A percentile compares a stretch with the other conserved stretches of the same genome.
Evolutionary conservation across 2,888 invertebrate species (phyloP).

Genomic region (Dasysyrphus tricinctus): DNA sequence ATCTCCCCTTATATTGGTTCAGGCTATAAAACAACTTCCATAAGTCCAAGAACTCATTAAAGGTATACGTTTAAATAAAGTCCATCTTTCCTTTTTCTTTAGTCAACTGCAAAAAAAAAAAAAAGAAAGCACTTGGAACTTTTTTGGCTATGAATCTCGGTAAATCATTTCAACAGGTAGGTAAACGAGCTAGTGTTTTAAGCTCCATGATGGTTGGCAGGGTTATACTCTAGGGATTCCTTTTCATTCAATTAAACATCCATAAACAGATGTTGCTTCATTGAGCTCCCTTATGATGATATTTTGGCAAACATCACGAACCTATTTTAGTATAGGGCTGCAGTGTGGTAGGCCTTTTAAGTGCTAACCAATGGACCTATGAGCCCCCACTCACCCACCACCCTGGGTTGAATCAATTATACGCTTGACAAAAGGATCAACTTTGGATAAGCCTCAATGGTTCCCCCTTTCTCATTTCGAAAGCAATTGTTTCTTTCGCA

Average conservation of each 20-base stretch:
- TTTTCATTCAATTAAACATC: conserved; percentile 61
- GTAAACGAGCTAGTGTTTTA: conserved; percentile 22
- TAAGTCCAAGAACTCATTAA: conserved; percentile 33
- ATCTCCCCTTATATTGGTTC: background rate
- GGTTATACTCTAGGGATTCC: conserved; percentile 18
- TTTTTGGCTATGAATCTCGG: conserved; percentile 34
- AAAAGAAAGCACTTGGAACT: conserved; percentile 24
- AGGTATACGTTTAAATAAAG: conserved; percentile 19
- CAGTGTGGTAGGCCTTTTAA: conserved; percentile 40
- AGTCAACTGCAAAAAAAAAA: background rate
- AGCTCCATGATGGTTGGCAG: conserved; percentile 28
- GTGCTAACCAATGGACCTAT: conserved; percentile 33
- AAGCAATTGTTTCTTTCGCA: conserved; percentile 33
- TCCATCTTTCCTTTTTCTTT: conserved; percentile 2
- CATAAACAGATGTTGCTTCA: conserved; percentile 41
- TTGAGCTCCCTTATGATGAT: conserved; percentile 40
- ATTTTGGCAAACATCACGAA: conserved; percentile 63
- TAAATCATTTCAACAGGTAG: conserved; percentile 56
- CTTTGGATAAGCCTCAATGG: conserved; percentile 20
- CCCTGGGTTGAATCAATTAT: conserved; percentile 45
- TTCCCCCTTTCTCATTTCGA: conserved; percentile 10
- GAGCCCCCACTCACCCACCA: background rate
- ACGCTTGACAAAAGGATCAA: conserved; percentile 32
- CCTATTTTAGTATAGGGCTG: conserved; percentile 7
- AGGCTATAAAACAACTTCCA: background rate